Conservation (phyloP, 2,888 invertebrate genomes). For the Eupithecia vulgata region DNA sequence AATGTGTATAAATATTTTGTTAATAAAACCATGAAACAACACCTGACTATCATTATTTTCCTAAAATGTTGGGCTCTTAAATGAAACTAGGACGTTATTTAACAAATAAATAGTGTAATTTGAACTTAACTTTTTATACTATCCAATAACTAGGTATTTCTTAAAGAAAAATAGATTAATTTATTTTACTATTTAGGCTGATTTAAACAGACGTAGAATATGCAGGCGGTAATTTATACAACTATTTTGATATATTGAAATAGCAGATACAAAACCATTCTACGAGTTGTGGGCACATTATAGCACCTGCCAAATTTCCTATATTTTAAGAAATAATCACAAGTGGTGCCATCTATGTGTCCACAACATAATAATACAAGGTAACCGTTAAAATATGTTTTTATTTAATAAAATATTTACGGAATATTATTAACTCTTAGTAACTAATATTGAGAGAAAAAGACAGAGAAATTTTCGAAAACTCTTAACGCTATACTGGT, state of each 20-base stretch:
- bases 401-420: constrained; percentile 55
- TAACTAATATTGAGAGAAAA: constrained; percentile 79
- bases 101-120: constrained; percentile 81
- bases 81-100: constrained; percentile 66
- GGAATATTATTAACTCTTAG: constrained; percentile 60
- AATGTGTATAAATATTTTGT: constrained; percentile 32
- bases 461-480: constrained; percentile 80
- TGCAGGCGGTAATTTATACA: constrained; percentile 72
- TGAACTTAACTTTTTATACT: constrained; percentile 78
- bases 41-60: constrained; percentile 10
- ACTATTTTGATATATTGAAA: constrained; percentile 60
- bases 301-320: neutral
- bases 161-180: constrained; percentile 75
- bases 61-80: constrained; percentile 34
- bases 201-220: constrained; percentile 68
- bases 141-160: constrained; percentile 68
- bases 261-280: constrained; percentile 65
- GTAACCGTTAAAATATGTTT: constrained; percentile 61
- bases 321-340: neutral
- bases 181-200: constrained; percentile 70
- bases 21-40: constrained; percentile 23
- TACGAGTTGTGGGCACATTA: constrained; percentile 48
- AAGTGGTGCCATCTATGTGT: constrained; percentile 28
- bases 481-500: constrained; percentile 70
- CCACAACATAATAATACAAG: constrained; percentile 50